Base-by-base conservation (phyloP, 2,888 invertebrate species). In the Diachrysia chrysitis region DNA sequence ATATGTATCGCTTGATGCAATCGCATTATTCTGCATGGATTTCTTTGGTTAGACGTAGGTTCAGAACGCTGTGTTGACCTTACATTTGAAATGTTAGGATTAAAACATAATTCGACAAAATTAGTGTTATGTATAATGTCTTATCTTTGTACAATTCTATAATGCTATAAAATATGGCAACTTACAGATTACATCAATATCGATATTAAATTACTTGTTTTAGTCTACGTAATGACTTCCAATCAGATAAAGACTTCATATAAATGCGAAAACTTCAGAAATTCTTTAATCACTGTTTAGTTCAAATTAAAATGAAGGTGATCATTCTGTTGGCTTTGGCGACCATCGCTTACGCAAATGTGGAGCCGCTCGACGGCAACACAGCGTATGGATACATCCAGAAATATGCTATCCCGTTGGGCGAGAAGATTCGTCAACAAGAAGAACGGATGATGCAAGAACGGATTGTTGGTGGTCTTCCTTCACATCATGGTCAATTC, bases 391-490 rank as follows among this genome's bases (percentile, higher is more conserved):
- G 37, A 17, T 57, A 51, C 48, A 51, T 51, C 12, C 67, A 68
- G 32, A 83, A 79, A 10, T 75, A 79, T 58, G 88, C 81, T 48
- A 82, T 90, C 23, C 87, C 87, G 5, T 76, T 77, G 58, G 89
- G 84, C 5, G 85, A 90, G 51, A 73, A 80, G 62, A 82, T 88
- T 23, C 84, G 81, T 4, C 80, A 83, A 51, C 78, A 79, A 17
- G 90, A 91, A 69, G 87, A 88, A 46, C 75, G 70, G 35, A 48
- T 83, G 6, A 73, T 55, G 16, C 64, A 76, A 2, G 61, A 79
- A 4, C 88, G 88, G 62, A 89, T 90, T 23, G 79, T 85, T 3
- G 90, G 90, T 7, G 90, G 90, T 7, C 48, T 66, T 0, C 80
- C 84, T 0, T 83, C 89, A 19, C 65, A 32, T 1, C 37, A 66